Conservation (phyloP, 2,888 invertebrate species). For the Lasioglossum malachurum region DNA sequence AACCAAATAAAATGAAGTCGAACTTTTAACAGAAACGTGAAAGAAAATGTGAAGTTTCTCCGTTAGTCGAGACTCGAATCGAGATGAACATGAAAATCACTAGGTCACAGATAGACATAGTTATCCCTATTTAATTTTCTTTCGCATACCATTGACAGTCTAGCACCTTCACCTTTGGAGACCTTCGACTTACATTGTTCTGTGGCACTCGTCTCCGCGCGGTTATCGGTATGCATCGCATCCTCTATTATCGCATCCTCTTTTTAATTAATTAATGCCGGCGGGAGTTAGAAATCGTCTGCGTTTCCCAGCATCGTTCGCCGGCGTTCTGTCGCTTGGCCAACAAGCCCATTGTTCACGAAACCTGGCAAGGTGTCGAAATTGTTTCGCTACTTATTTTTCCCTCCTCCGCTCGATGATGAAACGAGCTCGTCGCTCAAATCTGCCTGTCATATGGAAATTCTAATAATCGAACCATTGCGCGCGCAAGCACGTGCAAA, state of each 20-base stretch:
- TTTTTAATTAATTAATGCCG: constrained; percentile 49
- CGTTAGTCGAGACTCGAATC: no score
- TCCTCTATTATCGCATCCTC: constrained; percentile 42
- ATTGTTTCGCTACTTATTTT: constrained; percentile 24
- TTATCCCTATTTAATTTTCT: background rate
- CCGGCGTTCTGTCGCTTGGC: constrained; percentile 17
- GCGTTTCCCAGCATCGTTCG: constrained; percentile 33
- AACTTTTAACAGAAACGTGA: no score
- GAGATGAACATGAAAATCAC: no score
- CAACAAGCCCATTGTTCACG: constrained; percentile 39
- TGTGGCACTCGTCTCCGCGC: constrained; percentile 2
- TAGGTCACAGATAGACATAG: no score
- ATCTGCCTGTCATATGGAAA: background rate
- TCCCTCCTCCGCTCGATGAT: background rate
- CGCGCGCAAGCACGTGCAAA: constrained; percentile 16
- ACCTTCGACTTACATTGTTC: constrained; percentile 14
- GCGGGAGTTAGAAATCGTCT: constrained; percentile 14
- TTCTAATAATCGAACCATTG: constrained; percentile 30
- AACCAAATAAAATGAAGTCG: no score
- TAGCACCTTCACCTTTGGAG: constrained; percentile 31
- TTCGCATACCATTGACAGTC: background rate
- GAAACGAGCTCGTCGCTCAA: constrained; percentile 15
- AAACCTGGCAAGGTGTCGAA: constrained; percentile 26
- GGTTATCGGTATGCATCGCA: constrained; percentile 19
- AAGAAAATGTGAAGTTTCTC: no score